Evolutionary conservation across 2,797 vertebrate genomes (phyloP), one percentile per base, ranked within the genome.

Genomic region (Acrossocheilus wenchowensis): DNA sequence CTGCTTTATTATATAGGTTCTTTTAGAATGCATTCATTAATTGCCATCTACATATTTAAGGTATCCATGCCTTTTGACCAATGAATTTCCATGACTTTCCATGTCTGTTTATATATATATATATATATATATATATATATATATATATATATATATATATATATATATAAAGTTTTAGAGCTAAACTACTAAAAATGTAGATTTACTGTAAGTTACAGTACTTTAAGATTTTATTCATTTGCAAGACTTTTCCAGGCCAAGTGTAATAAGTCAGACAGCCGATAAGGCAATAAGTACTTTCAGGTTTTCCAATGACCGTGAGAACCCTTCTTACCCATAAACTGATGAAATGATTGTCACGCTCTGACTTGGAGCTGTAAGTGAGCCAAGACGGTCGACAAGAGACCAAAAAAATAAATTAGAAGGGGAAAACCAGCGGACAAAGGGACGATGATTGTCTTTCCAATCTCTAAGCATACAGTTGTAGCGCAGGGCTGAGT

Each of bases 381-480:
- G 50, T 23, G 64, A 41, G 54, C 39, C 64, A 36, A 45, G 39
- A 34, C 6, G 2, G 48, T 71, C 39, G 21, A 68, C 43, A 41
- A 41, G 72, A 68, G 60, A 84, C 21, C 34, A 3, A 78, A 84
- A 30, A 78, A 84, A 50, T 66, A 77, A 84, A 77, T 84, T 52
- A 41, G 48, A 87, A 79, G 54, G 30, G 50, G 48, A 30, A 72
- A 86, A 83, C 64, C 3, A 3, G 60, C 34, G 36, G 48, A 34
- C 60, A 78, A 68, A 83, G 50, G 50, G 77, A 73, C 52, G 57
- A 19, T 52, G 78, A 81, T 19, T 57, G 64, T 34, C 39, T 86
- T 81, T 66, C 26, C 34, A 45, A 41, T 78, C 52, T 87, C 30
- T 10, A 15, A 87, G 54, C 68, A 0, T 64, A 64, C 69, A 83